phyloP scores from a whole-genome alignment of 2,113 vertebrate species.

The Acanthisitta chloris region DNA sequence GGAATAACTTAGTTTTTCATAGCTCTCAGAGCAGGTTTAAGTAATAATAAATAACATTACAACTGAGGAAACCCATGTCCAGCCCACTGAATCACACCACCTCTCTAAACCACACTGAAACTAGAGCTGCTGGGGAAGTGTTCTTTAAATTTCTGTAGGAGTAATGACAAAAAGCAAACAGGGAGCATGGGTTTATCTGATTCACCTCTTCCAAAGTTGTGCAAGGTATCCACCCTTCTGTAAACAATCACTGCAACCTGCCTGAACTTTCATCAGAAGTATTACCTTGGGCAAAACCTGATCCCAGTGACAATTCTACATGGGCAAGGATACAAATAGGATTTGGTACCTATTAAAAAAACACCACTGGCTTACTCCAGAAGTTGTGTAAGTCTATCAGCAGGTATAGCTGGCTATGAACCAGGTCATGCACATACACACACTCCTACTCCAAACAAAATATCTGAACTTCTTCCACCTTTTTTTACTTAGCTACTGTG shows the following conservation, averaged over 20 bases:
- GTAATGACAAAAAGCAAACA: slow-evolving; percentile 12
- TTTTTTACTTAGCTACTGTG: background rate
- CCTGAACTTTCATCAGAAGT: background rate
- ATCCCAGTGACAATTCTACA: background rate
- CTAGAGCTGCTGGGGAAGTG: background rate
- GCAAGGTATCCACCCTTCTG: background rate
- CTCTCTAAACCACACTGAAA: slow-evolving; percentile 40
- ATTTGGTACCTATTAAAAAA: background rate
- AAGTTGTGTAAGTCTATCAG: background rate
- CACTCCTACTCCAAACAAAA: background rate
- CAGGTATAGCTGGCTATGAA: background rate
- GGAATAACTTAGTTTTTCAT: background rate
- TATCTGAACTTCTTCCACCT: background rate
- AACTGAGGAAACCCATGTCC: background rate
- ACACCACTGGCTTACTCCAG: background rate
- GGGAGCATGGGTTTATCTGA: slow-evolving; percentile 14
- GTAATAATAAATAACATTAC: background rate
- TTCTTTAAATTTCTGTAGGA: slow-evolving; percentile 46
- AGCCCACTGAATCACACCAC: background rate
- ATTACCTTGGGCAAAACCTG: background rate
- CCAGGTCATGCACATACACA: background rate
- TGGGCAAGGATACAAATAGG: background rate
- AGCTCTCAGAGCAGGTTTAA: background rate
- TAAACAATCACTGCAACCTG: background rate
- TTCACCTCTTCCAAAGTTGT: background rate